Base-by-base conservation (phyloP, 2,888 invertebrate species). In the Campoplex nolae region DNA sequence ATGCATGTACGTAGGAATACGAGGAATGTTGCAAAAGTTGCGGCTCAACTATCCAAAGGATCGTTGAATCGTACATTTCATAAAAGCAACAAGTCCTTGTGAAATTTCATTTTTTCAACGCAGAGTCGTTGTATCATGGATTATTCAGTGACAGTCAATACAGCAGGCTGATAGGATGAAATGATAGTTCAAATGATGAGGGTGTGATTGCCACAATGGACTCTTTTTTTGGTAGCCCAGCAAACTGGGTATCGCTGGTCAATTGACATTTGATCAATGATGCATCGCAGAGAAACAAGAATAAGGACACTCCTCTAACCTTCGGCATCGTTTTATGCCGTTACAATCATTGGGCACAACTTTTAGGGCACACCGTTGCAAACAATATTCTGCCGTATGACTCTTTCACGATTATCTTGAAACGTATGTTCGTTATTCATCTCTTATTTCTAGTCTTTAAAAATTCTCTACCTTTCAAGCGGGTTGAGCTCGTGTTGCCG, bases 401-500 rank as follows among this genome's bases (percentile, higher is more conserved):
- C 56, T 79, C 32, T 70, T 70, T 70, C 38, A 23, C n/a, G 28
- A 45, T 79, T 56, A 78, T 38, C 67, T 67, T 54, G 38, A 23
- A 54, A 67, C 42, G 9, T 18, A n/a, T 56, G 68, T 84, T 35
- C 75, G 51, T 16, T 58, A 54, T n/a, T 45, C 32, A 54, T 79
- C 58, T 83, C 38, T 62, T 38, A 54, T 83, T 80, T 74, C 75
- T 80, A 71, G 71, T 71, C 79, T 79, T 38, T 28, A 18, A 62
- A 51, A 28, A 51, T 42, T 23, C 51, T 32, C 54, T 45, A 35
- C 65, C 68, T 85, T 75, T 75, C 80, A 84, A 67, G 67, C 35
- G 13, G 32, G 79, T 77, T 38, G 18, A 42, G 58, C 74, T 74
- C 35, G 58, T 75, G 73, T 68, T 62, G 65, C 62, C 71, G 28